phyloP scores from a whole-genome alignment of 2,888 invertebrate species.

The Nephrotoma guestfalica region DNA sequence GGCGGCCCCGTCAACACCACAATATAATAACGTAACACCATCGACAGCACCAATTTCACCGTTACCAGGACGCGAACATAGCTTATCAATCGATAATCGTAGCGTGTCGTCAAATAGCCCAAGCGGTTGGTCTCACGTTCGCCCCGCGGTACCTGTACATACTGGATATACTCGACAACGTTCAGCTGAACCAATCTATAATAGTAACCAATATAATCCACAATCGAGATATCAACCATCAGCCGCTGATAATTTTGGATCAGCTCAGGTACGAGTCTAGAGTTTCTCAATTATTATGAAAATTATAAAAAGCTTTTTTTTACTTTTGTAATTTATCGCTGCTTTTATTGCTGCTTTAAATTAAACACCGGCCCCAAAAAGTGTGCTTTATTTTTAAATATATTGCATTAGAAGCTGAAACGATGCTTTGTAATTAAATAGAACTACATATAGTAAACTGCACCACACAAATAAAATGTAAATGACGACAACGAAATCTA shows the following conservation, averaged over 20 bases:
- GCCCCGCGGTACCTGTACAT: conserved; percentile 10
- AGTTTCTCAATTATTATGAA: background rate
- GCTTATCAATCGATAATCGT: conserved; percentile 10
- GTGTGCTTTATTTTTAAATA: background rate
- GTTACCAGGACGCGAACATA: conserved; percentile 13
- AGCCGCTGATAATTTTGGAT: background rate
- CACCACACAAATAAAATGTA: background rate
- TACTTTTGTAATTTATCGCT: background rate
- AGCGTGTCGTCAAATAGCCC: background rate
- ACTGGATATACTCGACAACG: conserved; percentile 9
- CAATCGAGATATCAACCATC: background rate
- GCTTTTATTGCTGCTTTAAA: background rate
- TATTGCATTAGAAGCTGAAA: background rate
- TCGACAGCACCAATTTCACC: conserved; percentile 1
- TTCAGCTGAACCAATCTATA: background rate
- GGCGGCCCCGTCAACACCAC: conserved; percentile 7
- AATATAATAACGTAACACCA: conserved; percentile 5
- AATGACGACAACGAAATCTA: background rate
- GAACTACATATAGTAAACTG: too few relatives aligned
- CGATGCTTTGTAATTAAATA: background rate
- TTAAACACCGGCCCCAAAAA: background rate
- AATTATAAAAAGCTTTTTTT: background rate
- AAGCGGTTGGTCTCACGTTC: conserved; percentile 13
- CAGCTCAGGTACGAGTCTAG: background rate
- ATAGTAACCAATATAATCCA: background rate